Evolutionary conservation across 2,113 vertebrate genomes (phyloP).

Genomic region (Gymnocephalus cernua): DNA sequence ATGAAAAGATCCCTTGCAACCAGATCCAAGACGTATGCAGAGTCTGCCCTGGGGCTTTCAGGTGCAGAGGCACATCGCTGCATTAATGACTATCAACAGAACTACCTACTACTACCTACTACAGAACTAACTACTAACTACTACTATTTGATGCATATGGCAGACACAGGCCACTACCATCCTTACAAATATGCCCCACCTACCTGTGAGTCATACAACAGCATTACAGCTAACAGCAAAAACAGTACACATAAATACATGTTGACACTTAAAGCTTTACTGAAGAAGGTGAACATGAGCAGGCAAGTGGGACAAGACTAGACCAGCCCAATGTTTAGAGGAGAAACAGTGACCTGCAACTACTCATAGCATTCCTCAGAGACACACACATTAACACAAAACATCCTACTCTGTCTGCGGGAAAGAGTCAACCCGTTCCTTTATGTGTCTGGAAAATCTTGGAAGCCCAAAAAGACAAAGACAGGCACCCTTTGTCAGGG

Average conservation of each 20-base stretch:
- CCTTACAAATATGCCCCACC: slow-evolving; percentile 25
- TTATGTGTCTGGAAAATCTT: slow-evolving; percentile 38
- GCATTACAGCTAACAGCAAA: slow-evolving; percentile 4
- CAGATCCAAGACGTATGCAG: slow-evolving; percentile 30
- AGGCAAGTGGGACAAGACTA: slow-evolving; percentile 52
- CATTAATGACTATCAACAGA: slow-evolving; percentile 22
- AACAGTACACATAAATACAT: slow-evolving; percentile 22
- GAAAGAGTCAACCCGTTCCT: slow-evolving; percentile 26
- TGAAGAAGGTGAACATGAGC: slow-evolving; percentile 39
- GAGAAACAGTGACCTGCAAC: slow-evolving; percentile 72
- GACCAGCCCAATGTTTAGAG: slow-evolving; percentile 72
- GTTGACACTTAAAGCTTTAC: slow-evolving; percentile 29
- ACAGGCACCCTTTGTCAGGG: slow-evolving; percentile 50
- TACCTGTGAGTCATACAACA: not conserved
- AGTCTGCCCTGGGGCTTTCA: slow-evolving; percentile 59
- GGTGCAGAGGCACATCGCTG: slow-evolving; percentile 50
- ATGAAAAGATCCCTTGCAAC: slow-evolving; percentile 30
- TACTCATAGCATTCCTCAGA: slow-evolving; percentile 66
- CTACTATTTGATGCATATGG: slow-evolving; percentile 4
- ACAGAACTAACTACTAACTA: too few relatives aligned
- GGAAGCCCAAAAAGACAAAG: slow-evolving; percentile 53
- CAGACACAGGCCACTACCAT: not conserved
- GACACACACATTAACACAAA: slow-evolving; percentile 47
- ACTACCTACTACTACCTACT: too few relatives aligned
- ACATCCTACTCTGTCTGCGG: slow-evolving; percentile 50